Conservation (phyloP, 2,113 vertebrate genomes). For the Brachypodius melanocephalos region DNA sequence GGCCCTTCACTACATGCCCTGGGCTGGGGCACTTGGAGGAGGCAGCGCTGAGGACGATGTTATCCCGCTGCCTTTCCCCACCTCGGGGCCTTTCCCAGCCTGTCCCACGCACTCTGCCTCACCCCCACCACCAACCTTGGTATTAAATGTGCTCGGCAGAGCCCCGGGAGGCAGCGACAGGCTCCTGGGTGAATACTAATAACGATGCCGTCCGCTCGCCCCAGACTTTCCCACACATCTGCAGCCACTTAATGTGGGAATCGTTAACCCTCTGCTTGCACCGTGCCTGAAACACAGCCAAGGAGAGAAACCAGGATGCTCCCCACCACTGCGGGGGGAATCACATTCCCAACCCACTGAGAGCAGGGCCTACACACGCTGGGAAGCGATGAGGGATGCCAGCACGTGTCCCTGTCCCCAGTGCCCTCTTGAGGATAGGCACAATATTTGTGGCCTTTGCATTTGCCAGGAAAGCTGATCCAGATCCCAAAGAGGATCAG, state of each 20-base stretch:
- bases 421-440: neutral
- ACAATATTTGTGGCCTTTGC: neutral
- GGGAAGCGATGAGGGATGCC: neutral
- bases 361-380: accelerated
- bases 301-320: neutral
- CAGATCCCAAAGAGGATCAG: neutral
- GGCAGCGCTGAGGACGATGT: neutral
- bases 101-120: slow-evolving; percentile 1
- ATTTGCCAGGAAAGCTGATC: neutral
- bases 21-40: neutral
- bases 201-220: slow-evolving; percentile 32
- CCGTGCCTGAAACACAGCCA: accelerated
- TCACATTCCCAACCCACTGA: accelerated
- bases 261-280: slow-evolving; percentile 54
- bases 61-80: neutral
- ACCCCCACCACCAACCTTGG: neutral
- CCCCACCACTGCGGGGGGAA: neutral
- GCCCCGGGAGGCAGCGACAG: slow-evolving; percentile 31
- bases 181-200: slow-evolving; percentile 68
- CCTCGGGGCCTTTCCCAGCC: neutral
- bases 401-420: neutral
- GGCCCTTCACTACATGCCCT: neutral
- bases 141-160: slow-evolving; percentile 21
- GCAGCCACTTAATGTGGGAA: slow-evolving; percentile 70
- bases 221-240: slow-evolving; percentile 73